Percentiles rank a stretch among this genome's conserved stretches.
phyloP scores from a whole-genome alignment of 1,140 invertebrate genomes.

The Drosophila albomicans region DNA sequence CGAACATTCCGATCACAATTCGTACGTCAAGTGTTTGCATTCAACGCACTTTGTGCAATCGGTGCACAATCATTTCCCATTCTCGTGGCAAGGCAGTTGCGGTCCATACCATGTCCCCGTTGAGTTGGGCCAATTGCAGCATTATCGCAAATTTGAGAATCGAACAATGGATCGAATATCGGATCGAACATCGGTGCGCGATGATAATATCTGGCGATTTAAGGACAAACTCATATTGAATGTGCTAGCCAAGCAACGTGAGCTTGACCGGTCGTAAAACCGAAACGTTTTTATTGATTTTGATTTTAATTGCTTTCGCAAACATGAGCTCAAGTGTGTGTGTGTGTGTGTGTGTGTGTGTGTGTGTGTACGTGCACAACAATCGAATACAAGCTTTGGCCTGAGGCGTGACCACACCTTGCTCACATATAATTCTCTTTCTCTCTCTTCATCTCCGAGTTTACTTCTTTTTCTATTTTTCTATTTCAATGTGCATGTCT shows the following conservation, averaged over 20 bases:
- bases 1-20: slow-evolving; percentile 93
- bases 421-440: slow-evolving; percentile 1
- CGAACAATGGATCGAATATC: too few relatives aligned
- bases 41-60: slow-evolving; percentile 93
- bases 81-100: slow-evolving; percentile 92
- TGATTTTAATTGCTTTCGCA: slow-evolving; percentile 62
- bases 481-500: not conserved
- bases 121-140: slow-evolving; percentile 93
- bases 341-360: slow-evolving; percentile 4
- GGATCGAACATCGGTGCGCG: slow-evolving; percentile 32
- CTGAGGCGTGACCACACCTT: slow-evolving; percentile 8
- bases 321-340: not conserved
- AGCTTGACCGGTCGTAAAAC: slow-evolving; percentile 34
- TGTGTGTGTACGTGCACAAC: slow-evolving; percentile 38
- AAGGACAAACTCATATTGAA: slow-evolving; percentile 45
- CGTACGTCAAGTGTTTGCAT: slow-evolving; percentile 96
- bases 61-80: slow-evolving; percentile 95
- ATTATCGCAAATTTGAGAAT: slow-evolving; percentile 88
- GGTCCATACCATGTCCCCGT: slow-evolving; percentile 91
- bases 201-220: slow-evolving; percentile 62
- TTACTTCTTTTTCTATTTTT: not conserved
- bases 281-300: slow-evolving; percentile 22
- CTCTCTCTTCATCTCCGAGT: slow-evolving; percentile 2
- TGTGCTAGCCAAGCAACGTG: slow-evolving; percentile 12
- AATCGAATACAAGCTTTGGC: slow-evolving; percentile 22